Evolutionary conservation across 2,113 vertebrate genomes (phyloP), one percentile per base, ranked within the genome.

Genomic region (Ophthalmolycus amberensis): DNA sequence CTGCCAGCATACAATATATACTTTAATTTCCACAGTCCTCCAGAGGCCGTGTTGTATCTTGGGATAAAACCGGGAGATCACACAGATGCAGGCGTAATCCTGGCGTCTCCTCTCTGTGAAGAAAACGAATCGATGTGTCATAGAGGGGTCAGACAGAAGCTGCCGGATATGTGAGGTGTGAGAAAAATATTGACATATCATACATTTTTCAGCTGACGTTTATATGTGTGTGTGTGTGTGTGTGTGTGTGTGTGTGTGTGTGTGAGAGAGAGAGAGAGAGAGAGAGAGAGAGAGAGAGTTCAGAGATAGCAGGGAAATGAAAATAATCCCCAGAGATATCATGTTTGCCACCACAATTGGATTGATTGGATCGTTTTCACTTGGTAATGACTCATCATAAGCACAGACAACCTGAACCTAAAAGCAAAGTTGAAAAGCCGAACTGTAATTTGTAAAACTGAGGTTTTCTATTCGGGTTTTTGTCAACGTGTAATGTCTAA

Each of bases 41-140:
- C 56, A 75, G 54, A 64, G 63, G 25, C 7, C 0, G 12, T 54
- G 80, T 42, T 68, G 72, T 63, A 22, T 58, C 40, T 56, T 37
- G 59, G 77, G 60, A 77, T 75, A 80, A 79, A 69, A 44, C 20
- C 32, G 11, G 85, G 63, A 29, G 29, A 79, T 82, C 42, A 69
- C 18, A 69, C 22, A 58, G 60, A 70, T 34, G 32, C 10, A 77
- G 60, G n/a, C 6, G 1, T 69, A 83, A 86, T 71, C 74, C 63
- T 52, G 27, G 25, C 14, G 1, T 56, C 50, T 63, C 34, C 67
- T 79, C 25, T 85, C 37, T 71, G 46, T 66, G 66, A 72, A n/a
- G 42, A 78, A 48, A 18, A 71, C 14, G 34, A 60, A 80, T 85
- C 68, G 4, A 81, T 83, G 48, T 59, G 60, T 40, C 50, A 75